Evolutionary conservation across 2,113 vertebrate species (phyloP), one percentile per base, ranked within the genome.

Genomic region (Muscicapa adusta): DNA sequence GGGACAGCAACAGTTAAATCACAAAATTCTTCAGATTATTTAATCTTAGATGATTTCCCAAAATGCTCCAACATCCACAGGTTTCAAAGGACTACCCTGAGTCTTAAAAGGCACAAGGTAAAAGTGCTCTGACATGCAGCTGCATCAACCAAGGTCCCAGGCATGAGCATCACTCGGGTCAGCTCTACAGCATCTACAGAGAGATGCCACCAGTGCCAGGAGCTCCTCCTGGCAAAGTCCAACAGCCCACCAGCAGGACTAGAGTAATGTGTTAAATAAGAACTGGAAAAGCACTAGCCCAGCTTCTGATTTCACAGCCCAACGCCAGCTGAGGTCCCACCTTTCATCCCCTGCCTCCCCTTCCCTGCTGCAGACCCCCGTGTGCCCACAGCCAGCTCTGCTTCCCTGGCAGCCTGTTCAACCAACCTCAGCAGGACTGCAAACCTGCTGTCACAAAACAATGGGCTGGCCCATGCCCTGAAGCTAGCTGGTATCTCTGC

Each of bases 261-360:
- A 23, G 14, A 23, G 14, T 2, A 24, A 29, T 0, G 8, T 0
- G 0, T 26, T 22, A 67, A 31, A n/a, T 1, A 2, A 8, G 25
- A 75, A 33, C n/a, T 53, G 42, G 17, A 53, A 88, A 85, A 33
- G 34, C 73, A 79, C 26, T 63, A 80, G 48, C n/a, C 25, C 71
- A 76, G 23, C 58, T 43, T 58, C 38, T 45, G 45, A 57, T 48
- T 50, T 66, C 47, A 23, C 4, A 28, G 40, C 28, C 29, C n/a
- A 23, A n/a, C 17, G 18, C 23, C 68, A 47, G 50, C 12, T 33
- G 56, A 70, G 33, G 36, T 67, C 22, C 68, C 65, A 70, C 25
- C 82, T 54, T 8, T 29, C 51, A 57, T 5, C 15, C 38, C 8
- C 23, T 33, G 16, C 24, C 24, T 34, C n/a, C 22, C 54, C 9